Conservation (phyloP, 2,797 vertebrate species). For the Pangasius larnaudii region DNA sequence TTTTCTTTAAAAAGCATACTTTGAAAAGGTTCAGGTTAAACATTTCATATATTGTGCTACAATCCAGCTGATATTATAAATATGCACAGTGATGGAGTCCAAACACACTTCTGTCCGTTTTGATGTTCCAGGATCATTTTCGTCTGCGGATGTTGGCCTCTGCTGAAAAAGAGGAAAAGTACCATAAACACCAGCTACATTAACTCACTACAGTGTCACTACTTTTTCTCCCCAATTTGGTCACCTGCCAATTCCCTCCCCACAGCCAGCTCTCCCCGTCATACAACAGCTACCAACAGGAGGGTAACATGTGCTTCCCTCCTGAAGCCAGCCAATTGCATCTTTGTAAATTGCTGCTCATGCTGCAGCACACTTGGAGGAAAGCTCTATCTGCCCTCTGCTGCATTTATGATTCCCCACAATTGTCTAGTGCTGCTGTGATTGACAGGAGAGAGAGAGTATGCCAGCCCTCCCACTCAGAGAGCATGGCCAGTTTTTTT, state of each 20-base stretch:
- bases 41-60: background rate
- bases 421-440: background rate
- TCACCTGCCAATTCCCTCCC: background rate
- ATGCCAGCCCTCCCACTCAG: too few species aligned
- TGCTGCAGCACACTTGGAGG: background rate
- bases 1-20: background rate
- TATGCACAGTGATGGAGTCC: background rate
- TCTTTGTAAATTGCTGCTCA: background rate
- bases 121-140: conserved; percentile 58
- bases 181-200: too few species aligned
- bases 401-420: background rate
- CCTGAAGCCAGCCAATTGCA: background rate
- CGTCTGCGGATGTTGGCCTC: conserved; percentile 71
- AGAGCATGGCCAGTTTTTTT: background rate
- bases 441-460: background rate
- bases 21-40: background rate
- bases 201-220: background rate
- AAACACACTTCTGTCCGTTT: conserved; percentile 29
- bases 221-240: background rate
- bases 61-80: conserved; percentile 6
- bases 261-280: background rate
- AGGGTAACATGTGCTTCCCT: background rate
- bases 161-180: conserved; percentile 62
- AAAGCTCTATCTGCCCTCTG: background rate
- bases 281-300: background rate